Evolutionary conservation across 2,113 vertebrate genomes (phyloP).

Genomic region (Hippocampus mohnikei): DNA sequence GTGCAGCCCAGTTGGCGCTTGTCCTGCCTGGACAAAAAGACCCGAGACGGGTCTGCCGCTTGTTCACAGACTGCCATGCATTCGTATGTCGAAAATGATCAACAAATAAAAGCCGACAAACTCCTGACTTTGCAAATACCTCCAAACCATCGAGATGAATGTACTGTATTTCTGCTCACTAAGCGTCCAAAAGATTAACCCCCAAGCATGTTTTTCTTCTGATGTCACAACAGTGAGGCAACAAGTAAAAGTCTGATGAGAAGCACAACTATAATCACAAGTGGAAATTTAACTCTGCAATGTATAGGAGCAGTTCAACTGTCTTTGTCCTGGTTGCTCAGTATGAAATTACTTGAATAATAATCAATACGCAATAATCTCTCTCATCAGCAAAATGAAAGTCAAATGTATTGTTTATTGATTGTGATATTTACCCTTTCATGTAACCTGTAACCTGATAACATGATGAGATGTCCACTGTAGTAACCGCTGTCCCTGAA

Average conservation of each 20-base stretch:
- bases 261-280: background rate
- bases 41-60: background rate
- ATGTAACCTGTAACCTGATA: too few relatives aligned
- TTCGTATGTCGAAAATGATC: background rate
- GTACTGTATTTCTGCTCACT: background rate
- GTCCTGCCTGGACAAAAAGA: slow-evolving; percentile 16
- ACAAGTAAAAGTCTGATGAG: background rate
- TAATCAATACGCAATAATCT: too few relatives aligned
- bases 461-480: too few relatives aligned
- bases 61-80: background rate
- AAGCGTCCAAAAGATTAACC: background rate
- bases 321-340: background rate
- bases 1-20: slow-evolving; percentile 25
- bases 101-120: background rate
- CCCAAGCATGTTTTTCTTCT: background rate
- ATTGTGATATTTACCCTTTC: too few relatives aligned
- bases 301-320: background rate
- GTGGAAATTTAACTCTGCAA: background rate
- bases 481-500: too few relatives aligned
- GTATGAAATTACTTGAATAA: background rate
- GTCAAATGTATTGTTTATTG: too few relatives aligned
- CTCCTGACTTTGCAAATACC: background rate
- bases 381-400: too few relatives aligned
- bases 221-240: background rate
- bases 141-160: background rate